Conservation (phyloP, 1,140 invertebrate species). For the Sitobion miscanthi region DNA sequence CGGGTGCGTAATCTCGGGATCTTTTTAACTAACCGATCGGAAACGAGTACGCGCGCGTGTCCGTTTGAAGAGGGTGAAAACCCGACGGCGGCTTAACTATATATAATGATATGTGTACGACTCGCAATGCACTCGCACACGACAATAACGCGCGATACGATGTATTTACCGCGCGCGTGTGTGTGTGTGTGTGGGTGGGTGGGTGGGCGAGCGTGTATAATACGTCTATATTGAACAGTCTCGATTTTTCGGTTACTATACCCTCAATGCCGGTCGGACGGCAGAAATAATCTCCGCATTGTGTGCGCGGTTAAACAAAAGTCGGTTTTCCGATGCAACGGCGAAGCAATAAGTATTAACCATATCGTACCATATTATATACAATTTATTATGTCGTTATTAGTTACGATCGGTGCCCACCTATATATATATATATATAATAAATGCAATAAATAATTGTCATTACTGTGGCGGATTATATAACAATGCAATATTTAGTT, state of each 20-base stretch:
- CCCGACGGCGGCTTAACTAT: background rate
- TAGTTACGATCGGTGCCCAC: background rate
- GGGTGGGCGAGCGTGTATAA: background rate
- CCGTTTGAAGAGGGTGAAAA: constrained; percentile 24
- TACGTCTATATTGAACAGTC: background rate
- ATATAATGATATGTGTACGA: background rate
- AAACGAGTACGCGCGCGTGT: background rate
- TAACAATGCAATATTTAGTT: too few species aligned
- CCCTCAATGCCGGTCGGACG: background rate
- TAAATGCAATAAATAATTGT: background rate
- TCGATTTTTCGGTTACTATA: background rate
- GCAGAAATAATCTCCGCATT: background rate
- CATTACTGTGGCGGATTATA: background rate
- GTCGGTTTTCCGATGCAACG: background rate
- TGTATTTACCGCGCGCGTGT: background rate
- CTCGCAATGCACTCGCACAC: background rate
- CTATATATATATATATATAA: background rate
- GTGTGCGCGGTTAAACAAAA: background rate
- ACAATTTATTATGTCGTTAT: background rate
- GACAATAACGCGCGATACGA: background rate
- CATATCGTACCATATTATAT: background rate
- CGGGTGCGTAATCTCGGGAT: background rate
- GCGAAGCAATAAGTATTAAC: background rate
- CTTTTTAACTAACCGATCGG: constrained; percentile 14
- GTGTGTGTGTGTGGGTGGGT: background rate